Conservation (phyloP, 2,113 vertebrate species). For the Etheostoma spectabile region DNA sequence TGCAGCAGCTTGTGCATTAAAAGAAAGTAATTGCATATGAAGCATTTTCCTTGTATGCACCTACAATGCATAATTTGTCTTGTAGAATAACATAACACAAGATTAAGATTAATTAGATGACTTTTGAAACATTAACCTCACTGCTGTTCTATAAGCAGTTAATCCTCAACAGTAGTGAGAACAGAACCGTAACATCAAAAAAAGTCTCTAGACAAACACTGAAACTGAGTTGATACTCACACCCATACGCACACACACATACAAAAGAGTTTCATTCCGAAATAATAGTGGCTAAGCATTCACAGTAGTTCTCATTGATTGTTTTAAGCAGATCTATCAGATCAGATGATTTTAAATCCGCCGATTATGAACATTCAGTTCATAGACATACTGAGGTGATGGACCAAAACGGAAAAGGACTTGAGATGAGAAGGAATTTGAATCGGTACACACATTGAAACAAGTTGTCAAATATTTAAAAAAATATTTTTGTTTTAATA, state of each 20-base stretch:
- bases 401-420: constrained; percentile 21
- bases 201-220: constrained; percentile 44
- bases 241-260: not conserved
- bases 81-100: not conserved
- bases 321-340: constrained; percentile 12
- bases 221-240: constrained; percentile 23
- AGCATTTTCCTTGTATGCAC: not conserved
- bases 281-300: constrained; percentile 22
- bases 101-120: constrained; percentile 4
- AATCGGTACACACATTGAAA: constrained; percentile 16
- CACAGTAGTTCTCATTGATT: constrained; percentile 19
- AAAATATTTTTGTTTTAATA: constrained; percentile 56
- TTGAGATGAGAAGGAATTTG: not conserved
- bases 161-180: not conserved
- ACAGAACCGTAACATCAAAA: constrained; percentile 41
- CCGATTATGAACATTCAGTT: not conserved
- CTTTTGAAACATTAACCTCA: constrained; percentile 20
- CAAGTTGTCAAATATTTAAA: constrained; percentile 38
- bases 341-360: not conserved
- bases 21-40: not conserved
- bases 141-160: not conserved
- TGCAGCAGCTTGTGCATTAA: not conserved
- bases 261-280: constrained; percentile 66
- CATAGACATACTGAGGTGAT: not conserved
- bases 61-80: not conserved